Evolutionary conservation across 2,797 vertebrate genomes (phyloP), one percentile per base, ranked within the genome.

Genomic region (Nasua narica): DNA sequence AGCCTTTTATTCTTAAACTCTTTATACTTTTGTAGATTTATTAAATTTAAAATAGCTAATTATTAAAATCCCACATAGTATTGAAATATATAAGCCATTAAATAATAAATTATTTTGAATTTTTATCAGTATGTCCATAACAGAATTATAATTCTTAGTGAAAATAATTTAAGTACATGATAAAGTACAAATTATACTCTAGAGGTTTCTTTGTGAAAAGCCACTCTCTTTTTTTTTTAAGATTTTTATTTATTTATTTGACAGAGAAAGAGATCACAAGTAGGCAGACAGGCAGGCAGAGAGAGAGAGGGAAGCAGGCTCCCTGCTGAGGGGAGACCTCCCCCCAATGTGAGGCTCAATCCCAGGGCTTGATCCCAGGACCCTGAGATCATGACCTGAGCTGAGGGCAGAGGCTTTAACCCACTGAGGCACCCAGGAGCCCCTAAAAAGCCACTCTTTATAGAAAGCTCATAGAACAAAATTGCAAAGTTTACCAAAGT

Each of bases 121-220:
- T 56, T 70, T 90, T 84, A 81, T 54, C 16, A 4, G 0, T 65
- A 0, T 48, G 4, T 87, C 21, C 2, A 13, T 78, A 54, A 32
- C 7, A 91, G 19, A 79, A 69, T 15, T 89, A 87, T 37, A 52
- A 27, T 65, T 93, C n/a, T 62, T 62, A 54, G 8, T 86, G 23
- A 87, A 70, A 60, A 60, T 85, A 23, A 0, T 74, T 76, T 37
- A 96, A 92, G 29, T 21, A 72, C 37, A 78, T 29, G 52, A 11
- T 43, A 89, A 88, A 2, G 12, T 84, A 1, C 21, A 76, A 87
- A 90, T 60, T 84, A 43, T 74, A 52, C 3, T 85, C 15, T 19
- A 90, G 69, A n/a, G 77, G 7, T 52, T 94, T 88, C 25, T 81
- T 54, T 94, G 27, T 88, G 37, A 83, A 95, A 92, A 69, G 14